Evolutionary conservation across 2,113 vertebrate species (phyloP).

Genomic region (Ictalurus punctatus): DNA sequence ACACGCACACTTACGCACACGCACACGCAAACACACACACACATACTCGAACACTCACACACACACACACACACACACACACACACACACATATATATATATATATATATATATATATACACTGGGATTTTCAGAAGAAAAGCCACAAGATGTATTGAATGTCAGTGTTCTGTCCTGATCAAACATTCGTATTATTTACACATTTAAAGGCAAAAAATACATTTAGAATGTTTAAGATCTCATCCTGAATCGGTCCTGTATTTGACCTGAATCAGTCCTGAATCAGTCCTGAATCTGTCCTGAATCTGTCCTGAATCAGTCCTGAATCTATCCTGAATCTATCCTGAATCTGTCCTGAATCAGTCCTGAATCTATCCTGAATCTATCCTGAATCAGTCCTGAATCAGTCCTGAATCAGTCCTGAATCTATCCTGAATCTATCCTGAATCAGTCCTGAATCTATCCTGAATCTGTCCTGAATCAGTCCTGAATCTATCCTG

Average conservation of each 20-base stretch:
- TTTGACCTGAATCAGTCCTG: not conserved
- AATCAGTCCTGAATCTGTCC: not conserved
- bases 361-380: not conserved
- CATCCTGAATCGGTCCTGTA: not conserved
- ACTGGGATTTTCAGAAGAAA: not conserved
- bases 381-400: not conserved
- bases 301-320: not conserved
- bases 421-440: no score
- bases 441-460: not conserved
- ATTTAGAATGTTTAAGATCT: not conserved
- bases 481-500: not conserved
- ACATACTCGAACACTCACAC: no score
- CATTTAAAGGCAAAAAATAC: not conserved
- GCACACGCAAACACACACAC: no score
- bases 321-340: not conserved
- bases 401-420: not conserved
- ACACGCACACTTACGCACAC: not conserved
- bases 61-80: no score
- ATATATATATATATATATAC: not conserved
- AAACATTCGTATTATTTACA: not conserved
- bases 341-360: not conserved
- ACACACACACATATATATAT: not conserved
- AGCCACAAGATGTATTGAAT: not conserved
- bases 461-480: not conserved
- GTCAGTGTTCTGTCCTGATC: not conserved